Conservation (phyloP, 2,797 vertebrate genomes). For the Melanitta fusca region DNA sequence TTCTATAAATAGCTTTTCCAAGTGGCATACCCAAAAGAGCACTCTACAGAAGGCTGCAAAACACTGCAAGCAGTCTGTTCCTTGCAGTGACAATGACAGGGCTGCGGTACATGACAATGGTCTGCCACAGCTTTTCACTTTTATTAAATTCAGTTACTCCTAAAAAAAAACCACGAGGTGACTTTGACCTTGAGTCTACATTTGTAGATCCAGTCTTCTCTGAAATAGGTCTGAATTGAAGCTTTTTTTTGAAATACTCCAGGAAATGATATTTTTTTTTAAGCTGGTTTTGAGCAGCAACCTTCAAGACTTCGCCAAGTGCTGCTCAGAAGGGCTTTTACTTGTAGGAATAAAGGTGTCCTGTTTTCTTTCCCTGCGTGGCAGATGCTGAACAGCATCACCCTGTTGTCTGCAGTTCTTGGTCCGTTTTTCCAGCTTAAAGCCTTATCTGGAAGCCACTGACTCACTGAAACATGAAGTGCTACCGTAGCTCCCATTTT, state of each 20-base stretch:
- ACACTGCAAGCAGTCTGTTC: background rate
- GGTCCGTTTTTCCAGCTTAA: background rate
- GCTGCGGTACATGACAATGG: rapidly evolving
- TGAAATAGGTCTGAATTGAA: background rate
- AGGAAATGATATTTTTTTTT: background rate
- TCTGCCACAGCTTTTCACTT: background rate
- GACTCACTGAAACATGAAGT: background rate
- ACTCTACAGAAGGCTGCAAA: rapidly evolving
- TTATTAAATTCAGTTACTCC: background rate
- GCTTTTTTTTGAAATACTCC: background rate
- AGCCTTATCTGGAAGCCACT: background rate
- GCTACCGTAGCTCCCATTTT: background rate
- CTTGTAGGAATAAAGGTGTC: background rate
- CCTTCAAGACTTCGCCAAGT: background rate
- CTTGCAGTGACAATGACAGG: background rate
- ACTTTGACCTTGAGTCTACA: background rate
- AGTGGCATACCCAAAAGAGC: background rate
- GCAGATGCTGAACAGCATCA: background rate
- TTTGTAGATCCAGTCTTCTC: background rate
- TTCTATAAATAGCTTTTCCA: background rate
- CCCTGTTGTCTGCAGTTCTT: background rate
- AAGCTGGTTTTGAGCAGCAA: background rate
- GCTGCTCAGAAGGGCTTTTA: background rate
- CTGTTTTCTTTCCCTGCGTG: background rate
- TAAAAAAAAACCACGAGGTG: background rate